phyloP scores from a whole-genome alignment of 2,113 vertebrate species.

The Dipodomys spectabilis region DNA sequence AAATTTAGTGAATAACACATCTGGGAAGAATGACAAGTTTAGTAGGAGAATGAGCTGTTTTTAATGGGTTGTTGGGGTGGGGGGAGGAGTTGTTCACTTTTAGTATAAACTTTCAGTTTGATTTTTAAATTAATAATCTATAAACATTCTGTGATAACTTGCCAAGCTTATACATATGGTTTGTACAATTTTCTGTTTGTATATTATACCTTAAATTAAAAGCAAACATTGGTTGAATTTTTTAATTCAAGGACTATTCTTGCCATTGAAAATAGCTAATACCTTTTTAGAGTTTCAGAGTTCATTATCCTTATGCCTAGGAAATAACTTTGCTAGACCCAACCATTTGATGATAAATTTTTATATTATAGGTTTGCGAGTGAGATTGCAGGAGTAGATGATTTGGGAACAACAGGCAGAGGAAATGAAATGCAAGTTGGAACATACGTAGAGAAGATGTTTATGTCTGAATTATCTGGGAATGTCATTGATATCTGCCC shows the following conservation, averaged over 20 bases:
- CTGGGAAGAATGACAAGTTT: neutral
- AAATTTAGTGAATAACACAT: conserved; percentile 29
- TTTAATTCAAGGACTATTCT: conserved; percentile 23
- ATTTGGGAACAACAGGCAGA: conserved; percentile 97
- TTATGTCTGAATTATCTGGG: conserved; percentile 98
- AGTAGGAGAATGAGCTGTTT: neutral
- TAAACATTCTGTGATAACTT: conserved; percentile 16
- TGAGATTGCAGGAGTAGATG: conserved; percentile 98
- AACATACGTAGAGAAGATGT: conserved; percentile 99
- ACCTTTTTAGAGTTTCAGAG: conserved; percentile 52
- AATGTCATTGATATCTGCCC: conserved; percentile 98
- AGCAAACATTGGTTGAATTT: conserved; percentile 16
- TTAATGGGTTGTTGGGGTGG: neutral
- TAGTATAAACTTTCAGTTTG: neutral
- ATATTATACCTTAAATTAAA: neutral
- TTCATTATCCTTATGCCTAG: neutral
- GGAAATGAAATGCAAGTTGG: conserved; percentile 98
- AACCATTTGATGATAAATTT: conserved; percentile 34
- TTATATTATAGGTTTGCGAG: conserved; percentile 93
- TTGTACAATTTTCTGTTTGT: neutral
- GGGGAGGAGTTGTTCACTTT: neutral
- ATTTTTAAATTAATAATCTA: conserved; percentile 45
- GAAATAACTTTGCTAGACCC: conserved; percentile 16
- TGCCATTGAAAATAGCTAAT: neutral
- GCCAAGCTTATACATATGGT: neutral